These are phyloP conservation scores for Ibidorhyncha struthersii DNA, from an alignment of 2,113 vertebrate genomes.

Conservation along the genomic window DNA sequence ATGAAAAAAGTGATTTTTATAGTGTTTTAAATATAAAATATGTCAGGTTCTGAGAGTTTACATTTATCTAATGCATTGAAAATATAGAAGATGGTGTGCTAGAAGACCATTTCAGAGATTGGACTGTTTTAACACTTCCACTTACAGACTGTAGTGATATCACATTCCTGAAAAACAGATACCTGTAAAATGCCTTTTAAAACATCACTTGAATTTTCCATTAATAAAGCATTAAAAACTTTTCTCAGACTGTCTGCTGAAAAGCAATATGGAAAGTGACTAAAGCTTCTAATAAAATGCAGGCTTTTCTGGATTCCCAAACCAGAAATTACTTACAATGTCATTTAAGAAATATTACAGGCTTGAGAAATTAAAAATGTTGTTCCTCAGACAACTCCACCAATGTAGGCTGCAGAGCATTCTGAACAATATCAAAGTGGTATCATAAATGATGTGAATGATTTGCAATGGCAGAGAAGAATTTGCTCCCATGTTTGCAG, in stretches of 20 bases:
- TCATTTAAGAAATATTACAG: not conserved
- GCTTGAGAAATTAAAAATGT: not conserved
- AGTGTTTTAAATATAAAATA: not conserved
- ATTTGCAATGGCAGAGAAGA: not conserved
- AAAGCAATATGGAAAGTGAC: not conserved
- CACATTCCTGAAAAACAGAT: not conserved
- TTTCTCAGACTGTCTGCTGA: not conserved
- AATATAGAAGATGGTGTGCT: not conserved
- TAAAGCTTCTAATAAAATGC: not conserved
- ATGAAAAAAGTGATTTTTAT: not conserved
- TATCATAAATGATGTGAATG: not conserved
- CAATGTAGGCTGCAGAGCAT: not conserved
- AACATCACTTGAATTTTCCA: not conserved
- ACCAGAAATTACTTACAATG: not conserved
- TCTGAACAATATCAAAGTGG: not conserved
- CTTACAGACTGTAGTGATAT: not conserved
- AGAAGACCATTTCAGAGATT: not conserved
- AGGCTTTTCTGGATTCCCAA: not conserved
- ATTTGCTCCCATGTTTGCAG: not conserved
- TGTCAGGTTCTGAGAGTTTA: not conserved
- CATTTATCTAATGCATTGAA: slow-evolving; percentile 5
- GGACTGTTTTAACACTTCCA: slow-evolving; percentile 38
- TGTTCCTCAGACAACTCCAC: not conserved
- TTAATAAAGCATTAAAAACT: slow-evolving; percentile 24
- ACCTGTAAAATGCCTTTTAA: not conserved